Base-by-base conservation (phyloP, 2,113 vertebrate genomes). In the Mesitornis unicolor region DNA sequence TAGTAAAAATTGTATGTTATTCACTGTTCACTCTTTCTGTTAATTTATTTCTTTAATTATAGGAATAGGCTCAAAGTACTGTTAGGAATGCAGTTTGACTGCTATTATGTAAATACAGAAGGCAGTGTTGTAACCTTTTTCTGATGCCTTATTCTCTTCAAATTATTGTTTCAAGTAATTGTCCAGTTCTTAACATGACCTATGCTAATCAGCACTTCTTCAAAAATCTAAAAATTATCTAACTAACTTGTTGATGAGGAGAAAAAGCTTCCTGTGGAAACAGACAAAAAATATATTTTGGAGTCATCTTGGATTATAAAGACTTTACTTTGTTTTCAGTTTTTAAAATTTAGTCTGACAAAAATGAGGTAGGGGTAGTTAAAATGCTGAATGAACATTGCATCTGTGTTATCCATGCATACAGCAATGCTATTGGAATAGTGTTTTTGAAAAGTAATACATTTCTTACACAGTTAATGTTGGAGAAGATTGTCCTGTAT, bases 401-500 rank as follows among this genome's bases (percentile, higher is more conserved):
- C n/a, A 47, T 75, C 18, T 54, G 2, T 77, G 38, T 54, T 74
- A 68, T 26, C 13, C 16, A 2, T 69, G 31, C 17, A 1, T 84
- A 3, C 38, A 65, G 31, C 6, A 16, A 10, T 64, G 36, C 29
- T 60, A 8, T 81, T 83, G 29, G 33, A 85, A 67, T 51, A 21
- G 2, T 63, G 29, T 10, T 88, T 84, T 69, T 38, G 14, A 88
- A 43, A 79, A 81, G n/a, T 73, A 56, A 47, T 92, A 6, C 2
- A 8, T 95, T 40, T 97, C 69, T 97, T 96, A 43, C 36, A 36
- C 94, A 98, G 98, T 98, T 98, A 99, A 99, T 64, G 98, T 99
- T 94, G 98, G 98, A 80, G 98, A 99, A 95, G 98, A 99, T 84
- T 99, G 98, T 97, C 98, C 98, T 86, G 98, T 99, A 16, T 99